phyloP scores from a whole-genome alignment of 2,113 vertebrate genomes.

The Grammomys dolichurus region DNA sequence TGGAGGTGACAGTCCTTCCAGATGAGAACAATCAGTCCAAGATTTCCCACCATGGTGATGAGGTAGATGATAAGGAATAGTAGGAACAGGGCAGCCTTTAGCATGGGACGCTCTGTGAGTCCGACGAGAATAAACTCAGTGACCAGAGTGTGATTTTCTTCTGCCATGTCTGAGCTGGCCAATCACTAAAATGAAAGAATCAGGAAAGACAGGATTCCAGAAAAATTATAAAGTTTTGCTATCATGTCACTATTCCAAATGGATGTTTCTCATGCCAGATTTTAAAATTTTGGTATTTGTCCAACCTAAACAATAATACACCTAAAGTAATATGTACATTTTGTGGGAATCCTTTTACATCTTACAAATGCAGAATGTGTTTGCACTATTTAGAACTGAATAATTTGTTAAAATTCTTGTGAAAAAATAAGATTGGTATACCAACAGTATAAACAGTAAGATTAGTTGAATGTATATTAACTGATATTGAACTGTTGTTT shows the following conservation, averaged over 20 bases:
- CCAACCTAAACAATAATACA: neutral
- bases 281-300: neutral
- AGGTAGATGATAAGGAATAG: slow-evolving; percentile 60
- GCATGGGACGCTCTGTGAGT: neutral
- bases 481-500: neutral
- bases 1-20: neutral
- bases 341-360: neutral
- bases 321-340: neutral
- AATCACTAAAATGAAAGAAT: slow-evolving; percentile 13
- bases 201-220: neutral
- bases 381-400: neutral
- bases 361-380: neutral
- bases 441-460: neutral
- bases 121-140: slow-evolving; percentile 50
- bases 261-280: neutral
- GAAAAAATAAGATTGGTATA: neutral
- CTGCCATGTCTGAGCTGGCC: slow-evolving; percentile 3
- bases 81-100: slow-evolving; percentile 48
- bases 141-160: slow-evolving; percentile 53
- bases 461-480: neutral
- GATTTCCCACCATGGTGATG: slow-evolving; percentile 19
- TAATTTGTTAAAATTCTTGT: neutral
- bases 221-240: neutral
- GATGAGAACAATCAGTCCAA: neutral
- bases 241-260: neutral